Percentiles rank a stretch among this genome's conserved stretches.
These are phyloP conservation scores for Apocrypta bakeri DNA, from an alignment of 1,140 invertebrate species.

Conservation along the genomic window DNA sequence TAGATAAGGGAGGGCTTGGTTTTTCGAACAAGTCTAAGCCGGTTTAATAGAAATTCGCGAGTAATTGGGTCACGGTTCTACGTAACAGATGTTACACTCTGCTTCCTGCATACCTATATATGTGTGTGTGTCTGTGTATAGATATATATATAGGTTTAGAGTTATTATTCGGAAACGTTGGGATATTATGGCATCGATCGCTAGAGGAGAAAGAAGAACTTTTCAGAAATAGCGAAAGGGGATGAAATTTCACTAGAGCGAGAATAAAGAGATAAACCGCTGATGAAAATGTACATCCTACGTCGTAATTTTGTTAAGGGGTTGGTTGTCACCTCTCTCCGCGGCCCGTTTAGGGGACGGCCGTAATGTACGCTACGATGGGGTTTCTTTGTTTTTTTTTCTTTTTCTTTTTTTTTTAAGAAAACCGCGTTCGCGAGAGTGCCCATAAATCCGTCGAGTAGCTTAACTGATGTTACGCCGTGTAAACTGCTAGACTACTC, in stretches of 20 bases:
- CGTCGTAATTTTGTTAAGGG: constrained; percentile 16
- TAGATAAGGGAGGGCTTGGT: neutral
- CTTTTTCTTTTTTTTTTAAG: constrained; percentile 12
- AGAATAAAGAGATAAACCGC: too few species aligned
- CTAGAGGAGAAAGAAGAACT: too few species aligned
- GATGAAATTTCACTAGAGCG: neutral
- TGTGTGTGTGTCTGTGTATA: too few species aligned
- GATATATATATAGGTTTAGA: too few species aligned
- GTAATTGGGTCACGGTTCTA: neutral
- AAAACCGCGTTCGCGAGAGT: constrained; percentile 36
- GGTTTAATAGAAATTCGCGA: constrained; percentile 1
- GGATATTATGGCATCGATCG: too few species aligned
- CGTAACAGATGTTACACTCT: neutral
- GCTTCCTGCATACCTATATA: neutral
- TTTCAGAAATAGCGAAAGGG: neutral
- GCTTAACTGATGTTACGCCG: constrained; percentile 34
- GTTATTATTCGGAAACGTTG: too few species aligned
- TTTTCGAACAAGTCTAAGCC: neutral
- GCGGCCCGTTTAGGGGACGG: neutral
- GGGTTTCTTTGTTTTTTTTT: neutral
- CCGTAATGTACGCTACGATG: neutral
- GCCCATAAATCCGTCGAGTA: constrained; percentile 39
- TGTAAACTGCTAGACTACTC: constrained; percentile 29
- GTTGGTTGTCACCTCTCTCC: neutral
- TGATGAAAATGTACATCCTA: neutral